These are phyloP conservation scores for Parapsyche elsis DNA, from an alignment of 1,140 invertebrate species.

Conservation along the genomic window DNA sequence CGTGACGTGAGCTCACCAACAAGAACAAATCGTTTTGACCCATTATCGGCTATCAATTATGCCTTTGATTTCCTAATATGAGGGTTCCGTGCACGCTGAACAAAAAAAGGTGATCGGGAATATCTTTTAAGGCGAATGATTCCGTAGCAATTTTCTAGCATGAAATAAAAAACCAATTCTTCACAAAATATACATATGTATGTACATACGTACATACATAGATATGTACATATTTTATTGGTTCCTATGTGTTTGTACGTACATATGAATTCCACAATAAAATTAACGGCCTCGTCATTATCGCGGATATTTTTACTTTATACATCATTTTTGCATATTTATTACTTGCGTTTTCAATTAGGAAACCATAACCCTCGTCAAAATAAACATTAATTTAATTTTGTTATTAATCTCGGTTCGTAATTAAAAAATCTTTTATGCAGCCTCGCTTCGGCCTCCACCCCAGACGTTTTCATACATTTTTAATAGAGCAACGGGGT, in stretches of 20 bases:
- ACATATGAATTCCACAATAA: not conserved
- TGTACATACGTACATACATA: not conserved
- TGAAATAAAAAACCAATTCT: not conserved
- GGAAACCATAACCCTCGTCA: constrained; percentile 10
- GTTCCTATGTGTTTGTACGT: not conserved
- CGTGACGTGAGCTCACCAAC: constrained; percentile 20
- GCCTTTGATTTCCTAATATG: constrained; percentile 13
- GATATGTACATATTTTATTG: not conserved
- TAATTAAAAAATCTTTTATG: constrained; percentile 24
- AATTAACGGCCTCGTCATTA: too few species aligned
- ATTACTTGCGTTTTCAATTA: constrained; percentile 2
- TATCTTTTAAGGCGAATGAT: not conserved
- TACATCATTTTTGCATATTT: not conserved
- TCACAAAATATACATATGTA: not conserved
- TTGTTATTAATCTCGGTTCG: constrained; percentile 2
- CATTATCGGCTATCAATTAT: constrained; percentile 37
- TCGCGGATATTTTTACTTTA: too few species aligned
- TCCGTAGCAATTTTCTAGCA: not conserved
- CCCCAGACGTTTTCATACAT: constrained; percentile 1
- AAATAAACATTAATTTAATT: constrained; percentile 27
- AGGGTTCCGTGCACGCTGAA: not conserved
- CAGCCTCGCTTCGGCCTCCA: not conserved
- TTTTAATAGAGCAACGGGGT: not conserved
- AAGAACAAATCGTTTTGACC: constrained; percentile 3
- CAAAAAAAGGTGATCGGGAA: not conserved